Percentiles rank a stretch among this genome's conserved stretches.
Evolutionary conservation across 2,113 vertebrate genomes (phyloP).

Genomic region (Aldabrachelys gigantea): DNA sequence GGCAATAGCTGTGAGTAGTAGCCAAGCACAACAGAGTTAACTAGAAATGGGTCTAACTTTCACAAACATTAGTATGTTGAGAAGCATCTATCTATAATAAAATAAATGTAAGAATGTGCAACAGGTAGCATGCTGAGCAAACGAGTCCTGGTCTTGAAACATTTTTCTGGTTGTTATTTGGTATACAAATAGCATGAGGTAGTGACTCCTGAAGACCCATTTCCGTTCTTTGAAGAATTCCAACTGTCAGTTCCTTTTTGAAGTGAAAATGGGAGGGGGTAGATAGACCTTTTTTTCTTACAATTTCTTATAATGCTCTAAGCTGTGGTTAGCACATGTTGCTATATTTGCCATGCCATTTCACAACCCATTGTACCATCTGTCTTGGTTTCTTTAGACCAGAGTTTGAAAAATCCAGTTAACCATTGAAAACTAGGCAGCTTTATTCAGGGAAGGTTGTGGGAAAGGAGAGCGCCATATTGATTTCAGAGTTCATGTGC

Average conservation of each 20-base stretch:
- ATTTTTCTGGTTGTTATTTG: background rate
- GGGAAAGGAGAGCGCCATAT: background rate
- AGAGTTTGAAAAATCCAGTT: background rate
- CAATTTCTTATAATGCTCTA: background rate
- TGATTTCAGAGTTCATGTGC: too few species aligned
- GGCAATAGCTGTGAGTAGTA: constrained; percentile 91
- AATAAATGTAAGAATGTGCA: background rate
- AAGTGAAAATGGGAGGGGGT: background rate
- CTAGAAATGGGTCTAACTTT: background rate
- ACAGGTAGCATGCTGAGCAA: background rate
- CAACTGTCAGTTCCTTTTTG: background rate
- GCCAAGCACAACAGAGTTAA: constrained; percentile 35
- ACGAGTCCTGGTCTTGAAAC: background rate
- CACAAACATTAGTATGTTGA: background rate
- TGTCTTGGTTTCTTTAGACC: background rate
- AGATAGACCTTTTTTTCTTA: background rate
- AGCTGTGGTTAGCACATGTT: background rate
- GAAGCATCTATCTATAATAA: constrained; percentile 13
- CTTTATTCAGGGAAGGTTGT: background rate
- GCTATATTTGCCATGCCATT: background rate
- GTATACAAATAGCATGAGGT: background rate
- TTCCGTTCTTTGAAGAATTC: background rate
- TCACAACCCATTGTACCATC: background rate
- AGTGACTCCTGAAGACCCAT: background rate
- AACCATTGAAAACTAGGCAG: background rate